Conservation (phyloP, 2,888 invertebrate genomes). For the Drosophila helvetica region DNA sequence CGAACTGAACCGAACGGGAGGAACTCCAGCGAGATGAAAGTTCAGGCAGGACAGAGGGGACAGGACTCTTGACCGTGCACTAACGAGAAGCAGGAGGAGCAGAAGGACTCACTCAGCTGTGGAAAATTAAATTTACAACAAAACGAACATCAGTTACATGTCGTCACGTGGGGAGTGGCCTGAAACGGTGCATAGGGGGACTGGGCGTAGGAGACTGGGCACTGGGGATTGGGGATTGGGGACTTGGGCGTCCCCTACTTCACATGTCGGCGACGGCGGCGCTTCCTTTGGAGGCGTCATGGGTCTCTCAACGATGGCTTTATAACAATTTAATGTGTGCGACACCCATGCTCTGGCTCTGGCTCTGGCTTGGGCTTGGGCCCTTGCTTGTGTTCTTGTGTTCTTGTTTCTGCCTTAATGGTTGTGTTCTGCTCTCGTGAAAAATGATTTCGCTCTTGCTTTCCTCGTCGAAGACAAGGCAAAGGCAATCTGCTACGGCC, state of each 20-base stretch:
- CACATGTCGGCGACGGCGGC: constrained; percentile 38
- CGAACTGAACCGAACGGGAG: too few relatives aligned
- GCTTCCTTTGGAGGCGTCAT: constrained; percentile 36
- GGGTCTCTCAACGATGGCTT: constrained; percentile 59
- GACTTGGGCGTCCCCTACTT: constrained; percentile 10
- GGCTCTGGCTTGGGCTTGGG: background rate
- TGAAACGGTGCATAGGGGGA: background rate
- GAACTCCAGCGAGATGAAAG: constrained; percentile 16
- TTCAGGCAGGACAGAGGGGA: constrained; percentile 7
- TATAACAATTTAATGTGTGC: constrained; percentile 73
- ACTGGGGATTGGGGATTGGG: constrained; percentile 1
- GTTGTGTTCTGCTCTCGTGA: constrained; percentile 50
- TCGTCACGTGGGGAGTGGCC: constrained; percentile 20
- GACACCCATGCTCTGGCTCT: constrained; percentile 3
- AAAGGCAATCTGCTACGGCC: background rate
- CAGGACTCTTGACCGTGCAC: constrained; percentile 23
- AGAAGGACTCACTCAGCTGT: constrained; percentile 40
- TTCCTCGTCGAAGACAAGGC: constrained; percentile 12
- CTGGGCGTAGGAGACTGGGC: background rate
- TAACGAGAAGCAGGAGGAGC: constrained; percentile 20
- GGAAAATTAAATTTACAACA: constrained; percentile 74
- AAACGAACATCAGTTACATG: constrained; percentile 62
- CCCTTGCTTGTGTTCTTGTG: too few relatives aligned
- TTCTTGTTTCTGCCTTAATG: constrained; percentile 11
- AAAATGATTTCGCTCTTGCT: constrained; percentile 63